phyloP scores from a whole-genome alignment of 2,113 vertebrate genomes.

The Pungitius pungitius region DNA sequence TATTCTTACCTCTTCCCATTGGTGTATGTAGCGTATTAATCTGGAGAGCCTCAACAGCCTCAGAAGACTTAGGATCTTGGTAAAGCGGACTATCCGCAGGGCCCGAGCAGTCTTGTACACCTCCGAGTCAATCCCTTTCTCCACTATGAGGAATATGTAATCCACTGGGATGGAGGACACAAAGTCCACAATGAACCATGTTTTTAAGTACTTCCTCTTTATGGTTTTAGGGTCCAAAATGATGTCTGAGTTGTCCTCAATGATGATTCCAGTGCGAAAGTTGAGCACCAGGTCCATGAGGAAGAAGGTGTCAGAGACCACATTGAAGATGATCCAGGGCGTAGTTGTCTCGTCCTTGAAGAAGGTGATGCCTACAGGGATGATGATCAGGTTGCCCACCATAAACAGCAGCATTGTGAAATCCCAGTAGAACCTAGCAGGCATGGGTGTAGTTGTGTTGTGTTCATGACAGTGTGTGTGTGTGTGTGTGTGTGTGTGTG shows the following conservation, averaged over 20 bases:
- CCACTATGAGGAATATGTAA: constrained; percentile 99
- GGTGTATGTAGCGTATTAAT: constrained; percentile 96
- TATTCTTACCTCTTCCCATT: constrained; percentile 93
- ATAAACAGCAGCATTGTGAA: constrained; percentile 99
- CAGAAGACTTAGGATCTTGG: constrained; percentile 94
- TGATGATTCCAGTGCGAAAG: constrained; percentile 97
- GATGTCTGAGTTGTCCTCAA: constrained; percentile 98
- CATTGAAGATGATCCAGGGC: constrained; percentile 98
- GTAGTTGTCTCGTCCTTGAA: constrained; percentile 98
- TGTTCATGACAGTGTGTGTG: constrained; percentile 26
- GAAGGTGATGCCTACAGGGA: constrained; percentile 98
- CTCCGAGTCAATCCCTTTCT: constrained; percentile 97
- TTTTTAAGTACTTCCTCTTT: constrained; percentile 96
- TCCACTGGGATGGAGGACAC: constrained; percentile 99
- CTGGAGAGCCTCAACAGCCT: constrained; percentile 90
- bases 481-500: constrained; percentile 3
- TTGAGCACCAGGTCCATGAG: constrained; percentile 97
- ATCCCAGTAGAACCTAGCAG: constrained; percentile 97
- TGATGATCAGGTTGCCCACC: constrained; percentile 99
- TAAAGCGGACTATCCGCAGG: constrained; percentile 94
- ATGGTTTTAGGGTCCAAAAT: constrained; percentile 95
- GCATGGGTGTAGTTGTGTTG: constrained; percentile 17
- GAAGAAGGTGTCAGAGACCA: constrained; percentile 98
- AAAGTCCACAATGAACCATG: constrained; percentile 98
- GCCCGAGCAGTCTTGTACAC: constrained; percentile 97